Conservation (phyloP, 2,113 vertebrate species). For the Campylomormyrus tamandua region DNA sequence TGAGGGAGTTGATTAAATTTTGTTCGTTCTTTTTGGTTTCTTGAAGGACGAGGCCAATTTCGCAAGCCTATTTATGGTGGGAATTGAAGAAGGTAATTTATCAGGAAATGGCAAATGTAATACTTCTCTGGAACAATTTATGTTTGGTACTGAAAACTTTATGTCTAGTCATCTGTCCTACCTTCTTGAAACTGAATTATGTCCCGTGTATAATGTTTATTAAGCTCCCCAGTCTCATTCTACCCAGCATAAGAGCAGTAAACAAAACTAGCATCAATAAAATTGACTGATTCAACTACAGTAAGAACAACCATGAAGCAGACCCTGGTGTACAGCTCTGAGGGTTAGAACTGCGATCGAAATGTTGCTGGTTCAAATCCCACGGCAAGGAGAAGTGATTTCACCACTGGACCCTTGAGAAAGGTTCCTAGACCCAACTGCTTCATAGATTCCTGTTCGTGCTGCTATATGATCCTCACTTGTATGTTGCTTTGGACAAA, state of each 20-base stretch:
- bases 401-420: background rate
- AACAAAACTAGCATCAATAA: background rate
- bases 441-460: background rate
- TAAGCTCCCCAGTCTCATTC: background rate
- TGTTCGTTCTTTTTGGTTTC: background rate
- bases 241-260: background rate
- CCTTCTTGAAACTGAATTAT: background rate
- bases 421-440: background rate
- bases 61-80: background rate
- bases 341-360: background rate
- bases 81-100: background rate
- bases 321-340: background rate
- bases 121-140: background rate
- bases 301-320: background rate
- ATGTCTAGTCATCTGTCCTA: background rate
- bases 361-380: background rate
- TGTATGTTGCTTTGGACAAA: background rate
- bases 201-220: background rate
- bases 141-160: background rate
- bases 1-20: background rate
- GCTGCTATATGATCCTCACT: background rate
- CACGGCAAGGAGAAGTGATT: background rate
- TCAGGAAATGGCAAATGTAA: background rate
- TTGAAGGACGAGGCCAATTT: background rate
- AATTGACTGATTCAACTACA: background rate